phyloP scores from a whole-genome alignment of 2,888 invertebrate species.

The Myopa tessellatipennis region DNA sequence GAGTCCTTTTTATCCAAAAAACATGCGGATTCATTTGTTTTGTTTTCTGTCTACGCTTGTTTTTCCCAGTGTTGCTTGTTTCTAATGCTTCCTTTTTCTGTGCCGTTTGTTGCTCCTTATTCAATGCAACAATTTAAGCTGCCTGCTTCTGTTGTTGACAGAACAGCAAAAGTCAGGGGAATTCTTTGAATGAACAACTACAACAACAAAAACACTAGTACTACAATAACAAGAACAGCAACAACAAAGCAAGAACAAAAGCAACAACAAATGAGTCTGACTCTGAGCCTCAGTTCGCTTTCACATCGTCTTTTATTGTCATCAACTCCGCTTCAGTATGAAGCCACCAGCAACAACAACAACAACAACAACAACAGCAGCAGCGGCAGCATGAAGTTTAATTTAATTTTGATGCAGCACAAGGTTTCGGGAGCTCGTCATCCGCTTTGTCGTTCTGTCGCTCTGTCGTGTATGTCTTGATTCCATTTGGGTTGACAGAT shows the following conservation, averaged over 20 bases:
- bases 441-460: neutral
- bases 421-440: slow-evolving; percentile 34
- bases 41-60: too few relatives aligned
- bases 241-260: neutral
- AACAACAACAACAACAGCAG: neutral
- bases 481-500: slow-evolving; percentile 36
- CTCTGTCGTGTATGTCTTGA: slow-evolving; percentile 1
- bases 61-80: too few relatives aligned
- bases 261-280: neutral
- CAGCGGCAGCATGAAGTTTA: slow-evolving; percentile 9
- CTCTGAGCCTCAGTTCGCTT: too few relatives aligned
- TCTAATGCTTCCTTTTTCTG: too few relatives aligned
- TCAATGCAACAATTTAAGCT: too few relatives aligned
- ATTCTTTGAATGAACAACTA: neutral
- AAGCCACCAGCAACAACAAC: neutral
- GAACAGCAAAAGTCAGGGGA: neutral
- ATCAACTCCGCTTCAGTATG: too few relatives aligned
- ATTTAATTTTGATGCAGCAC: slow-evolving; percentile 37
- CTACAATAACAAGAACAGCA: neutral
- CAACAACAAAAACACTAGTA: neutral
- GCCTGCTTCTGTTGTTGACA: neutral
- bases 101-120: too few relatives aligned
- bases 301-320: too few relatives aligned
- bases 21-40: too few relatives aligned
- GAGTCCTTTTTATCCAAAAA: too few relatives aligned